These are phyloP conservation scores for Petaurus breviceps DNA, from an alignment of 2,113 vertebrate species.

Conservation along the genomic window DNA sequence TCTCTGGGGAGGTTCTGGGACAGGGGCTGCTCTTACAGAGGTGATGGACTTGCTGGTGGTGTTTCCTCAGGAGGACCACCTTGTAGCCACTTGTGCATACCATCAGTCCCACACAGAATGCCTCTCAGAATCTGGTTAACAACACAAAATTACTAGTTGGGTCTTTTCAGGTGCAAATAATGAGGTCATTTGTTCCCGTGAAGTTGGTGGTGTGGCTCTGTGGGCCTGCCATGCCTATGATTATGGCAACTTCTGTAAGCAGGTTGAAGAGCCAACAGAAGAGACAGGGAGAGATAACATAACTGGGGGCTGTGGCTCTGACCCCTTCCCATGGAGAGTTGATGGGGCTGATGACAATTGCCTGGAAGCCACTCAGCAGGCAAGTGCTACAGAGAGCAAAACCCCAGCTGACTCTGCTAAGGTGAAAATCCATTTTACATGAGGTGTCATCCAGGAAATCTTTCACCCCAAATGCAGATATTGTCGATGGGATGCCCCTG, in stretches of 20 bases:
- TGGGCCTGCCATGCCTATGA: background rate
- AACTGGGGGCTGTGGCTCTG: slow-evolving; percentile 13
- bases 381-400: slow-evolving; percentile 39
- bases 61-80: slow-evolving; percentile 30
- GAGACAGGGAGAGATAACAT: background rate
- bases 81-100: slow-evolving; percentile 31
- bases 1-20: background rate
- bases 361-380: slow-evolving; percentile 44
- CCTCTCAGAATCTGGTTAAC: background rate
- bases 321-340: slow-evolving; percentile 8
- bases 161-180: background rate
- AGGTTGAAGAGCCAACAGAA: slow-evolving; percentile 49
- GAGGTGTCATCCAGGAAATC: background rate
- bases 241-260: slow-evolving; percentile 27
- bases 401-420: slow-evolving; percentile 36
- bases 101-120: slow-evolving; percentile 52
- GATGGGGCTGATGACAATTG: background rate
- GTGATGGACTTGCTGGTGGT: slow-evolving; percentile 19
- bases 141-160: background rate
- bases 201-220: background rate
- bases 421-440: slow-evolving; percentile 49
- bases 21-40: background rate
- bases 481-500: slow-evolving; percentile 17
- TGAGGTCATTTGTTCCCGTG: background rate
- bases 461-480: slow-evolving; percentile 14